Conservation (phyloP, 2,113 vertebrate genomes). For the Tragulus kanchil region DNA sequence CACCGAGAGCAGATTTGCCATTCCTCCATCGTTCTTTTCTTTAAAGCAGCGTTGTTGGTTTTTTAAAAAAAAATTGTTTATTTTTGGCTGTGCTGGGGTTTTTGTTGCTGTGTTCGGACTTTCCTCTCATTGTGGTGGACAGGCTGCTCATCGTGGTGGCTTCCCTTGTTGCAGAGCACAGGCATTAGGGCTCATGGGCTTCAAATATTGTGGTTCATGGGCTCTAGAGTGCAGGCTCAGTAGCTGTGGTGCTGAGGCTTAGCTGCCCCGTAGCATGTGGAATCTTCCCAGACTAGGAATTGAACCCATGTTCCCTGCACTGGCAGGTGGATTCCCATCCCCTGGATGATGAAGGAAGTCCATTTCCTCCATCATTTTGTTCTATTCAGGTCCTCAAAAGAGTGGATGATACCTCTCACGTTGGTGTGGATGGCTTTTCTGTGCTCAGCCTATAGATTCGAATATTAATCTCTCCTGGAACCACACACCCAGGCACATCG, state of each 20-base stretch:
- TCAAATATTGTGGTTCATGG: background rate
- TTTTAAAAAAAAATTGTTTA: background rate
- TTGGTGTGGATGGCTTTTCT: background rate
- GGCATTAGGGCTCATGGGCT: background rate
- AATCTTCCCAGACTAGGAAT: background rate
- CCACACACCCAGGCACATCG: background rate
- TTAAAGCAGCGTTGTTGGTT: rapidly evolving
- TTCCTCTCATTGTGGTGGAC: rapidly evolving
- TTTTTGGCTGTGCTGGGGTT: background rate
- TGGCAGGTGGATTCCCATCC: background rate
- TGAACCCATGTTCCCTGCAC: background rate
- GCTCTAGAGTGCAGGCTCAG: background rate
- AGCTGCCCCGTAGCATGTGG: background rate
- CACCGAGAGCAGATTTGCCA: background rate
- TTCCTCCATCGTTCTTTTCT: background rate
- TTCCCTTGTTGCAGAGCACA: no score
- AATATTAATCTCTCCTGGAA: background rate
- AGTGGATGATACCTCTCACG: background rate
- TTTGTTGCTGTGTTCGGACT: no score
- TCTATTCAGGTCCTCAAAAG: background rate
- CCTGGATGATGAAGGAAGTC: background rate
- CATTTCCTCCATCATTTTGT: background rate
- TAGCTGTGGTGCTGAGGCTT: background rate
- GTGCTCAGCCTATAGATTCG: background rate
- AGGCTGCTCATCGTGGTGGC: no score